These are phyloP conservation scores for Tanaodytes sp. DNA, from an alignment of 2,888 invertebrate genomes.

Conservation along the genomic window DNA sequence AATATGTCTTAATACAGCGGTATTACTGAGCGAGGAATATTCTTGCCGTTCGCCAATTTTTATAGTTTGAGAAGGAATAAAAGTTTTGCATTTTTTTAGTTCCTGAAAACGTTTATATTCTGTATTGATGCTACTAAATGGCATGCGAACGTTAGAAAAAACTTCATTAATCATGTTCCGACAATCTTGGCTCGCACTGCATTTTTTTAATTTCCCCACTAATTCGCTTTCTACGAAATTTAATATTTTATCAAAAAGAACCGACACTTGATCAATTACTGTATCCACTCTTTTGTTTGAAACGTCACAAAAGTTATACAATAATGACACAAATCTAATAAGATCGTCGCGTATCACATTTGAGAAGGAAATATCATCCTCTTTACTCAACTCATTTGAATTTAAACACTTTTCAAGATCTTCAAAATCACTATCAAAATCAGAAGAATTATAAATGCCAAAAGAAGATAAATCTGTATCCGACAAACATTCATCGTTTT, in stretches of 20 bases:
- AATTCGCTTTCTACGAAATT: conserved; percentile 1
- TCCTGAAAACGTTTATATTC: conserved; percentile 42
- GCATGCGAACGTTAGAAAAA: background rate
- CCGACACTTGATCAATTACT: conserved; percentile 8
- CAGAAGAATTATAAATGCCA: background rate
- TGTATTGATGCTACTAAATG: conserved; percentile 27
- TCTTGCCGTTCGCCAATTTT: conserved; percentile 38
- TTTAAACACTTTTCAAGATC: background rate
- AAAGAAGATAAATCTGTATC: conserved; percentile 2
- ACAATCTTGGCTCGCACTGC: conserved; percentile 4
- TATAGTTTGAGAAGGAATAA: conserved; percentile 36
- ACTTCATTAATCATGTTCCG: conserved; percentile 2
- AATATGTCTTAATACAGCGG: conserved; percentile 14
- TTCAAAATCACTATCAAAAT: conserved; percentile 3
- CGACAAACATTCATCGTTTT: background rate
- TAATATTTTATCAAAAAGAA: background rate
- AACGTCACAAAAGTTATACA: conserved; percentile 10
- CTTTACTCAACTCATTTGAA: background rate
- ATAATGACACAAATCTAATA: conserved; percentile 10
- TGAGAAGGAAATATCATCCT: background rate
- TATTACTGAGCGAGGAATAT: conserved; percentile 15
- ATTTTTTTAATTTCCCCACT: conserved; percentile 2
- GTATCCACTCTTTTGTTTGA: conserved; percentile 15
- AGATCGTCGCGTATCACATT: conserved; percentile 2
- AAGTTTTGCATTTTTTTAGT: conserved; percentile 35